These are phyloP conservation scores for Albula glossodonta DNA, from an alignment of 2,113 vertebrate species.

Conservation along the genomic window DNA sequence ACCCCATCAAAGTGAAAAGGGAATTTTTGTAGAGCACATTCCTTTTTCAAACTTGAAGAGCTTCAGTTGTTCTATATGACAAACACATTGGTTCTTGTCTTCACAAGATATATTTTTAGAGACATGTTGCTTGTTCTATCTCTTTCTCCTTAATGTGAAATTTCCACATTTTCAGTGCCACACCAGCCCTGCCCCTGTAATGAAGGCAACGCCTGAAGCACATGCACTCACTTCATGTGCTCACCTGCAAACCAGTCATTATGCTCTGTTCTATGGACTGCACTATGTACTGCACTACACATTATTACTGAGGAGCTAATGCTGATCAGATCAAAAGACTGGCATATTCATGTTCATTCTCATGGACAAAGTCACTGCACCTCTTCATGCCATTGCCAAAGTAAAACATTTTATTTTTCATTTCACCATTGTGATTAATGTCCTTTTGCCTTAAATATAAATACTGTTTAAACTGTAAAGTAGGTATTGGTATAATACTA, in stretches of 20 bases:
- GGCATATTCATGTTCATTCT: too few relatives aligned
- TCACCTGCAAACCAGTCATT: too few relatives aligned
- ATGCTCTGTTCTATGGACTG: too few relatives aligned
- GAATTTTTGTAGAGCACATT: background rate
- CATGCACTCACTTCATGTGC: too few relatives aligned
- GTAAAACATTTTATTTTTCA: background rate
- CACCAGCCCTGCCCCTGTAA: too few relatives aligned
- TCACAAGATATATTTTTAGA: background rate
- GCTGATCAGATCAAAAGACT: too few relatives aligned
- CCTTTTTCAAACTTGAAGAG: background rate
- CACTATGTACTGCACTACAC: too few relatives aligned
- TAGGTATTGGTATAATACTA: background rate
- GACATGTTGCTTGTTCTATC: too few relatives aligned
- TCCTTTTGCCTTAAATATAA: background rate
- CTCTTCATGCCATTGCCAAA: background rate
- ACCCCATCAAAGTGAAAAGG: background rate
- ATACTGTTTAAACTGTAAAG: background rate
- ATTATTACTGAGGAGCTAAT: too few relatives aligned
- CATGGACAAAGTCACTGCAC: background rate
- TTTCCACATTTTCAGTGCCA: too few relatives aligned
- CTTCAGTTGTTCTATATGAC: background rate
- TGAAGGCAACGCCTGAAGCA: too few relatives aligned
- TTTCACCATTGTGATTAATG: background rate
- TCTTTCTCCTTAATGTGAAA: too few relatives aligned
- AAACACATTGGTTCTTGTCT: background rate